phyloP scores from a whole-genome alignment of 2,113 vertebrate genomes.

The Saguinus midas region DNA sequence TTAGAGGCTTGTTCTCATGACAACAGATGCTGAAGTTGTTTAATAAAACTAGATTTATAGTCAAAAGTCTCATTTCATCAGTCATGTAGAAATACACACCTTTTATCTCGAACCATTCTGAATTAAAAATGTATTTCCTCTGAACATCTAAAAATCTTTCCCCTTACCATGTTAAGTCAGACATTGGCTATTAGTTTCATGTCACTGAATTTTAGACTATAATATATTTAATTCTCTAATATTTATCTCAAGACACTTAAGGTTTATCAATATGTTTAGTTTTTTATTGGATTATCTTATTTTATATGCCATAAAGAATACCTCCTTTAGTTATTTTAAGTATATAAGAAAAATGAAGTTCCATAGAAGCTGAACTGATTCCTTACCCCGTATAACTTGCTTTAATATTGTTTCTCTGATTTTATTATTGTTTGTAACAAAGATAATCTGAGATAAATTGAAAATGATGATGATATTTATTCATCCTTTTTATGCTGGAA shows the following conservation, averaged over 20 bases:
- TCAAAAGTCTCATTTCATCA: conserved; percentile 16
- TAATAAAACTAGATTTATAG: background rate
- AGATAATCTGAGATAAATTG: background rate
- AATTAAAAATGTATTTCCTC: conserved; percentile 35
- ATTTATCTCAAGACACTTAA: conserved; percentile 2
- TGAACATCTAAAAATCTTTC: background rate
- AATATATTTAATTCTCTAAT: background rate
- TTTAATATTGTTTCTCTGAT: conserved; percentile 27
- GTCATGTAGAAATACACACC: background rate
- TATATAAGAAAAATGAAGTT: conserved; percentile 36
- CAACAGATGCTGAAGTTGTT: background rate
- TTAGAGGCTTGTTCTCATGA: conserved; percentile 16
- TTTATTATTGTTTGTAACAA: conserved; percentile 2
- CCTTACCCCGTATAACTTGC: background rate
- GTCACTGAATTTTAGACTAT: background rate
- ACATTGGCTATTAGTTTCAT: background rate
- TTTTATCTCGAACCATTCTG: conserved; percentile 21
- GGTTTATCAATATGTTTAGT: background rate
- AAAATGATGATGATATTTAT: conserved; percentile 1
- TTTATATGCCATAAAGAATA: background rate
- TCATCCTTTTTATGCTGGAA: background rate
- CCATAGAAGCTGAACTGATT: conserved; percentile 8
- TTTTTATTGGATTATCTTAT: background rate
- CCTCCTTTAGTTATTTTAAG: background rate
- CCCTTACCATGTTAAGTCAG: background rate